Conservation (phyloP, 1,140 invertebrate genomes). For the Cydia strobilella region DNA sequence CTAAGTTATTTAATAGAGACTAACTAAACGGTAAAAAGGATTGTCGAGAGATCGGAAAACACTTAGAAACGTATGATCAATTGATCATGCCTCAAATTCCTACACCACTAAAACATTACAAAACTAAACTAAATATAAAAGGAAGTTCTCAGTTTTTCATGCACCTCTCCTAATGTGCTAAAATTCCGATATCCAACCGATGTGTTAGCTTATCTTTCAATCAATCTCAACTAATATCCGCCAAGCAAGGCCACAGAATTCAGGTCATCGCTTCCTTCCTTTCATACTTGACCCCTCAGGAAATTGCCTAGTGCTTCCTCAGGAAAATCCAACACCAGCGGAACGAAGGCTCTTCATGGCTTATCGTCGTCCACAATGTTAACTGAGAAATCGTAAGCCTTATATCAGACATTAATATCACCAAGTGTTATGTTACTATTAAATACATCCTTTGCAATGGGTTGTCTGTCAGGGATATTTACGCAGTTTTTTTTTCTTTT, state of each 20-base stretch:
- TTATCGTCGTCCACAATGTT: neutral
- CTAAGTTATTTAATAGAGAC: too few relatives aligned
- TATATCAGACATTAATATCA: too few relatives aligned
- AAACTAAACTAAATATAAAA: too few relatives aligned
- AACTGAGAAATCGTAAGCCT: neutral
- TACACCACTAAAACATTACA: neutral
- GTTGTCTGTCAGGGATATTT: neutral
- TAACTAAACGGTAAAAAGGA: too few relatives aligned
- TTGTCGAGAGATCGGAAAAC: too few relatives aligned
- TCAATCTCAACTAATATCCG: conserved; percentile 22
- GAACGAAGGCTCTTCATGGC: conserved; percentile 31
- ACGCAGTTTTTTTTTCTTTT: too few relatives aligned
- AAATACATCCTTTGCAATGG: neutral
- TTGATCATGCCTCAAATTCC: neutral
- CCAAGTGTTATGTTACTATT: too few relatives aligned
- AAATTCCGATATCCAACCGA: neutral
- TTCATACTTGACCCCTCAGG: conserved; percentile 61
- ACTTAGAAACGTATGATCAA: neutral
- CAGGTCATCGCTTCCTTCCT: conserved; percentile 54
- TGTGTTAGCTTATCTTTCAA: neutral
- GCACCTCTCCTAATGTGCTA: neutral
- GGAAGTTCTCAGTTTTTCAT: too few relatives aligned
- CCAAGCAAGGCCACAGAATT: conserved; percentile 38
- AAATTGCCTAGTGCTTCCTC: conserved; percentile 58
- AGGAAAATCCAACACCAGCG: conserved; percentile 31